These are phyloP conservation scores for Dicyrtoma fusca DNA, from an alignment of 2,888 invertebrate genomes.

Conservation along the genomic window DNA sequence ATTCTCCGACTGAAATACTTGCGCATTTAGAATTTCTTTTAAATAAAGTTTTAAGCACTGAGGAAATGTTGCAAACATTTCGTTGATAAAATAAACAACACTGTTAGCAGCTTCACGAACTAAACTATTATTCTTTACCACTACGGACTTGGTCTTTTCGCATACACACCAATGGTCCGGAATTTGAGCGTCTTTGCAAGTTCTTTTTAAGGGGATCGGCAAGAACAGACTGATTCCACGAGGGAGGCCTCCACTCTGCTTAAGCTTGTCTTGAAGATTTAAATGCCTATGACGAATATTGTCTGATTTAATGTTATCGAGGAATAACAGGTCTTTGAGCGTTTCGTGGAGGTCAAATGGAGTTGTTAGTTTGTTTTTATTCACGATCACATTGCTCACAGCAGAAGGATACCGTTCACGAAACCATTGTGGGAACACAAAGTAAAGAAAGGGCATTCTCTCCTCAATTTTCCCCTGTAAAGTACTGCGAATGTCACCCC, in stretches of 20 bases:
- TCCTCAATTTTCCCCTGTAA: constrained; percentile 80
- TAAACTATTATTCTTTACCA: constrained; percentile 61
- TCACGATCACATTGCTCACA: constrained; percentile 65
- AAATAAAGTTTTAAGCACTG: constrained; percentile 69
- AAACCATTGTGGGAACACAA: constrained; percentile 75
- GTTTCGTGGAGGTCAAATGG: constrained; percentile 73
- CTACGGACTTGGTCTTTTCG: constrained; percentile 68
- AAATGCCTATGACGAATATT: constrained; percentile 57
- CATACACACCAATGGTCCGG: constrained; percentile 88
- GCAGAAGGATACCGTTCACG: constrained; percentile 67
- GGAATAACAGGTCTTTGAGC: constrained; percentile 44
- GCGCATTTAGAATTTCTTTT: constrained; percentile 68
- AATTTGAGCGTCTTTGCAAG: constrained; percentile 77
- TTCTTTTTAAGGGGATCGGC: constrained; percentile 71
- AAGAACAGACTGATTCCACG: constrained; percentile 77
- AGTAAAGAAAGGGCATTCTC: constrained; percentile 77
- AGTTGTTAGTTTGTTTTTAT: constrained; percentile 67
- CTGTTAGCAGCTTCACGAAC: constrained; percentile 67
- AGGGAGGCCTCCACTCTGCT: constrained; percentile 61
- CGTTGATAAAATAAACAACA: constrained; percentile 70
- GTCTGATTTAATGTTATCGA: constrained; percentile 20
- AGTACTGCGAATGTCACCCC: constrained; percentile 80
- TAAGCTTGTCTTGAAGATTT: constrained; percentile 57
- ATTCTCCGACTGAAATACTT: constrained; percentile 54
- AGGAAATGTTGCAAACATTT: constrained; percentile 64